phyloP scores from a whole-genome alignment of 2,797 vertebrate genomes.

The Acanthis flammea region DNA sequence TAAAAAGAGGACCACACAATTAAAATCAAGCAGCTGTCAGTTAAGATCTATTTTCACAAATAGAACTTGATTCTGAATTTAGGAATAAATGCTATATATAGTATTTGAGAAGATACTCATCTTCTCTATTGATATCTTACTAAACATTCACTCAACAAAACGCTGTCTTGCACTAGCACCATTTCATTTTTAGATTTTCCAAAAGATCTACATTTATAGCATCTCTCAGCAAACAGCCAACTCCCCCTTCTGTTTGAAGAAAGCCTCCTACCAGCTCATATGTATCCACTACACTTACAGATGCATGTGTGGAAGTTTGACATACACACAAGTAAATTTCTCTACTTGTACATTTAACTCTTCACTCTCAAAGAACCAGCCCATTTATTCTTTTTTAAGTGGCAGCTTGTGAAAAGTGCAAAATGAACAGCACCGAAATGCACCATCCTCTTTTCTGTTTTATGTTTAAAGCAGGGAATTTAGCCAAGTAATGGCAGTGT shows the following conservation, averaged over 20 bases:
- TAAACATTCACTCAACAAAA: conserved; percentile 50
- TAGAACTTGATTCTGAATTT: conserved; percentile 55
- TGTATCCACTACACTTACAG: conserved; percentile 19
- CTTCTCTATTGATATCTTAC: conserved; percentile 51
- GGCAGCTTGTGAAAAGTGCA: background rate
- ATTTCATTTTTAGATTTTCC: conserved; percentile 55
- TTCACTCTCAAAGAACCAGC: background rate
- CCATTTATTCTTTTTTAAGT: background rate
- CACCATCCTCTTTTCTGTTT: background rate
- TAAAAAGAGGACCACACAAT: conserved; percentile 43
- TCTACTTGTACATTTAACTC: background rate
- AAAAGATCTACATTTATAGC: conserved; percentile 41
- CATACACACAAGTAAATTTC: conserved; percentile 35
- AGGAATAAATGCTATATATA: conserved; percentile 56
- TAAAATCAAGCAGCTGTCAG: conserved; percentile 58
- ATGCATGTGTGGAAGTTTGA: background rate
- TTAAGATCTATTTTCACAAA: conserved; percentile 49
- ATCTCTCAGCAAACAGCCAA: conserved; percentile 36
- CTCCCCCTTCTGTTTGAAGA: conserved; percentile 37
- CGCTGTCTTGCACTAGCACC: conserved; percentile 46
- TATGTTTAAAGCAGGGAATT: background rate
- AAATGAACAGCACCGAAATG: background rate
- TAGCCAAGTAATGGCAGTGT: background rate
- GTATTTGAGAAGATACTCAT: conserved; percentile 57
- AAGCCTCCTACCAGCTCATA: conserved; percentile 10